These are phyloP conservation scores for Crenuchus spilurus DNA, from an alignment of 2,797 vertebrate species.

Conservation along the genomic window DNA sequence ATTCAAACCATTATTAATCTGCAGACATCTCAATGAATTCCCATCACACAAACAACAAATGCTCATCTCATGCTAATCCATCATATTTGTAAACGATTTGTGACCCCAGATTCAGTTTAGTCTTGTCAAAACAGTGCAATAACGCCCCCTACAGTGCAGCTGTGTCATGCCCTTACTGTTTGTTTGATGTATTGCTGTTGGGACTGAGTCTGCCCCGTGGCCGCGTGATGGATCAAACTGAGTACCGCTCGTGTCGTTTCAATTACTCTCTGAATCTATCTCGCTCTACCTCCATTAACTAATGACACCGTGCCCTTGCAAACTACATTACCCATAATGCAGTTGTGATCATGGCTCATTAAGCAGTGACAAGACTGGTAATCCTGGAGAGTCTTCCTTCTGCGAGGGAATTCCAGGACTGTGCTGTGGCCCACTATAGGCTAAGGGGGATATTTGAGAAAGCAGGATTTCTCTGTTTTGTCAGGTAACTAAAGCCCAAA, in stretches of 20 bases:
- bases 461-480: too few species aligned
- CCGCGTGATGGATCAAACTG: conserved; percentile 60
- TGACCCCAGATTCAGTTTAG: too few species aligned
- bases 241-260: conserved; percentile 62
- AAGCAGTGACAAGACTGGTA: conserved; percentile 50
- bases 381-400: background rate
- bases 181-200: background rate
- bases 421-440: background rate
- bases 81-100: too few species aligned
- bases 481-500: too few species aligned
- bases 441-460: too few species aligned
- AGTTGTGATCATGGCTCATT: conserved; percentile 64
- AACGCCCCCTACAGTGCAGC: background rate
- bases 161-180: background rate
- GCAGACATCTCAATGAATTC: too few species aligned
- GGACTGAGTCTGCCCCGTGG: background rate
- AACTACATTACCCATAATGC: conserved; percentile 57
- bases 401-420: background rate
- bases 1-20: too few species aligned
- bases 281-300: conserved; percentile 67
- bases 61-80: too few species aligned
- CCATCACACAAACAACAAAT: too few species aligned
- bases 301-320: conserved; percentile 68
- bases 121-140: background rate
- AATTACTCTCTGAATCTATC: conserved; percentile 70